phyloP scores from a whole-genome alignment of 2,888 invertebrate species.

The Dasypolia templi region DNA sequence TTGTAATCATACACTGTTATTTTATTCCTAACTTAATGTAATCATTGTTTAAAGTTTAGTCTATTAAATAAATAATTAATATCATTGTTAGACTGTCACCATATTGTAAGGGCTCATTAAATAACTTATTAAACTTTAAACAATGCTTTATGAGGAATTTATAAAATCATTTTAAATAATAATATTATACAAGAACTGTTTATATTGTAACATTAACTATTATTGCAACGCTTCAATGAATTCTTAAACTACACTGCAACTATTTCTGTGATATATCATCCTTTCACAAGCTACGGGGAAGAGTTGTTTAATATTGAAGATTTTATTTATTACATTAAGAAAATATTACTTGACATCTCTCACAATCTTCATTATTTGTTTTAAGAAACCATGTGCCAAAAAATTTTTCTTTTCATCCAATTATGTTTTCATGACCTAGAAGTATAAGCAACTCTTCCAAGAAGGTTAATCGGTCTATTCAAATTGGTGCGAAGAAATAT shows the following conservation, averaged over 20 bases:
- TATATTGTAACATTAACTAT: constrained; percentile 48
- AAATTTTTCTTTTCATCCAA: constrained; percentile 37
- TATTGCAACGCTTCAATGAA: constrained; percentile 55
- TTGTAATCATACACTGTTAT: constrained; percentile 54
- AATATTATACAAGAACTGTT: constrained; percentile 36
- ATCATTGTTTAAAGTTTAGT: constrained; percentile 62
- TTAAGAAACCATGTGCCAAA: constrained; percentile 73
- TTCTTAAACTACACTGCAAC: constrained; percentile 64
- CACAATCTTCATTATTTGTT: constrained; percentile 54
- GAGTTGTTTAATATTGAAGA: constrained; percentile 67
- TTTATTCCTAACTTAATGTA: constrained; percentile 36
- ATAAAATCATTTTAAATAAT: constrained; percentile 46
- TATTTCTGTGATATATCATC: constrained; percentile 83
- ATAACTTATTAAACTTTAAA: constrained; percentile 51
- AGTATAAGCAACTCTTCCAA: constrained; percentile 62
- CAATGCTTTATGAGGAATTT: constrained; percentile 37
- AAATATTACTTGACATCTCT: constrained; percentile 35
- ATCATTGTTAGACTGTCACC: constrained; percentile 30
- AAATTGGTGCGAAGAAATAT: constrained; percentile 57
- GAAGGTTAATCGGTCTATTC: constrained; percentile 58
- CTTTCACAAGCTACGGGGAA: constrained; percentile 70
- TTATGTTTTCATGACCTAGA: constrained; percentile 25
- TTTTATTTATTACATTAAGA: constrained; percentile 30
- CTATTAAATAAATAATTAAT: constrained; percentile 1
- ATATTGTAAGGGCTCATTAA: constrained; percentile 8